Evolutionary conservation across 2,797 vertebrate genomes (phyloP).

Genomic region (Halcyon chelicuti): DNA sequence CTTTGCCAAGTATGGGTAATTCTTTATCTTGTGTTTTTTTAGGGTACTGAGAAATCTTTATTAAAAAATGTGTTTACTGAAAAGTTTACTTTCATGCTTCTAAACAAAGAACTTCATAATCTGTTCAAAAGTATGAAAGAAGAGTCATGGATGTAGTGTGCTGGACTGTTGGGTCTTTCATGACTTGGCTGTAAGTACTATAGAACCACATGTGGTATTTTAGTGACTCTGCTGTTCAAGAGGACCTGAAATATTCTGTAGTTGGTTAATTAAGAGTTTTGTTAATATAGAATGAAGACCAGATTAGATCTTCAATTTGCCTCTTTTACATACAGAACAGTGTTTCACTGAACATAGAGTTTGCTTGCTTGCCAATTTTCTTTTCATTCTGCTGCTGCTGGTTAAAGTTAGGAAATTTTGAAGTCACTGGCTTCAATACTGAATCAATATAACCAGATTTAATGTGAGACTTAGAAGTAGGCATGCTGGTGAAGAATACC

Average conservation of each 20-base stretch:
- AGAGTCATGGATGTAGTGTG: neutral
- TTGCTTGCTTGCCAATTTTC: neutral
- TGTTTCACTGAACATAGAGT: neutral
- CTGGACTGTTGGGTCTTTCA: neutral
- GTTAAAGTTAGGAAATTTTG: neutral
- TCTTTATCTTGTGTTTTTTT: neutral
- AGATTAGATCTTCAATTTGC: neutral
- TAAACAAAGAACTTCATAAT: too few species aligned
- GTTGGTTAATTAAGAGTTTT: neutral
- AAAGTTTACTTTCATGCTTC: neutral
- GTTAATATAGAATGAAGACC: neutral
- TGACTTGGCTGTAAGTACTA: neutral
- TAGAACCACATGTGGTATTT: neutral
- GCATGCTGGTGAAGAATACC: neutral
- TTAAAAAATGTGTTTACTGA: neutral
- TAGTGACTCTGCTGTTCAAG: neutral
- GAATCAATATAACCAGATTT: neutral
- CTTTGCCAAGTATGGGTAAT: neutral
- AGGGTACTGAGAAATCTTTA: neutral
- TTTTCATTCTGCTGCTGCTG: neutral
- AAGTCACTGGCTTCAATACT: neutral
- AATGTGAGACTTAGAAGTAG: neutral
- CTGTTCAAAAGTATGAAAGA: neutral
- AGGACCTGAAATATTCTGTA: neutral
- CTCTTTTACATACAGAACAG: neutral